Conservation (phyloP, 2,113 vertebrate species). For the Catharus fuscescens region DNA sequence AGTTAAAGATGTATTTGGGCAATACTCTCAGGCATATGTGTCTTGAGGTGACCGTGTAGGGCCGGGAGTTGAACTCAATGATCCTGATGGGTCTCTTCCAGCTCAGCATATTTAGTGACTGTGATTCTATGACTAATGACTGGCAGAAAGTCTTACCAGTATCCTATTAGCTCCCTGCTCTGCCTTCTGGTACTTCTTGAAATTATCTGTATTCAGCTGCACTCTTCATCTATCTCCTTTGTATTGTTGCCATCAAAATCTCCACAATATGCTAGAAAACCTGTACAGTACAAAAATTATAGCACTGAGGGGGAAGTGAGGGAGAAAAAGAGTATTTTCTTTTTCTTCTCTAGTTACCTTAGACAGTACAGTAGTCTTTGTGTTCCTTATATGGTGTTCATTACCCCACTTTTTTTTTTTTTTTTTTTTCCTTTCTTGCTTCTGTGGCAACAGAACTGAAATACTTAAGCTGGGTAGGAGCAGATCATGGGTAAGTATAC, state of each 20-base stretch:
- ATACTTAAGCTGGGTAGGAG: background rate
- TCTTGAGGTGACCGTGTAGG: background rate
- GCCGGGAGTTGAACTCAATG: background rate
- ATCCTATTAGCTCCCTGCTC: background rate
- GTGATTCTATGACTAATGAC: background rate
- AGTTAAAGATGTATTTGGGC: background rate
- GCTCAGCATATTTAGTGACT: background rate
- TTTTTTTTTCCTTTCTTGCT: background rate
- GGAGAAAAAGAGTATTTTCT: background rate
- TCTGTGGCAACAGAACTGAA: background rate
- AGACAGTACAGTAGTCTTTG: background rate
- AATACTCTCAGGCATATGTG: background rate
- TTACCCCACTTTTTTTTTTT: background rate
- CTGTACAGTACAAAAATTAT: background rate
- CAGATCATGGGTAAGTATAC: background rate
- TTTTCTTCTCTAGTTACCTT: background rate
- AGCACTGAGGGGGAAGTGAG: background rate
- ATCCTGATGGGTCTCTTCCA: background rate
- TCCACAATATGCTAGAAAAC: background rate
- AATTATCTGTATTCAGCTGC: background rate
- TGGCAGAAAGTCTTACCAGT: background rate
- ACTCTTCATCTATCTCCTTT: background rate
- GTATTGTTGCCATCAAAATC: background rate
- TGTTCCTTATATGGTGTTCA: background rate
- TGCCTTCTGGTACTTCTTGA: background rate